Evolutionary conservation across 2,797 vertebrate species (phyloP).

Genomic region (Paratrypauchen microcephalus): DNA sequence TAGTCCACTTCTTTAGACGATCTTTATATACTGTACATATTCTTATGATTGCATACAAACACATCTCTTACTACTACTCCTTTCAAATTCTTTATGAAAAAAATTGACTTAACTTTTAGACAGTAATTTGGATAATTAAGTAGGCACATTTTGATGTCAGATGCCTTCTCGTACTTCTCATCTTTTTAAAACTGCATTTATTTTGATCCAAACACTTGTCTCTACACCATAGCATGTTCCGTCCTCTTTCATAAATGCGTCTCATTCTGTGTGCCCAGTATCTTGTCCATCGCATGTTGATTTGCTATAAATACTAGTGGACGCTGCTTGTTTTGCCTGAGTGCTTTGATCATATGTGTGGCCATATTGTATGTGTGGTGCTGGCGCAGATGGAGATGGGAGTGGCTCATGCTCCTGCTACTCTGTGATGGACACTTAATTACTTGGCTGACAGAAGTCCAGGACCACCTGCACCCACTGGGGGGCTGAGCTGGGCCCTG

Average conservation of each 20-base stretch:
- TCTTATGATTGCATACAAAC: too few relatives aligned
- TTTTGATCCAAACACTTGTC: neutral
- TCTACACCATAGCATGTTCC: neutral
- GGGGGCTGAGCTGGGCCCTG: conserved; percentile 70
- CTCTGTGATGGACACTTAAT: conserved; percentile 78
- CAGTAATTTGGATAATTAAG: too few relatives aligned
- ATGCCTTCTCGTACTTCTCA: neutral
- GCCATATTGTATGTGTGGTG: conserved; percentile 63
- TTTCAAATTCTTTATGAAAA: too few relatives aligned
- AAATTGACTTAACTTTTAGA: too few relatives aligned
- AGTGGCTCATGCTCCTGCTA: conserved; percentile 65
- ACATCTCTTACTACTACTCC: too few relatives aligned
- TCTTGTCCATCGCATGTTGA: neutral
- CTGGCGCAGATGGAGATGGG: conserved; percentile 71
- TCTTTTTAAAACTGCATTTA: neutral
- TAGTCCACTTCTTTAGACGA: too few relatives aligned
- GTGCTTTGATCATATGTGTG: conserved; percentile 36
- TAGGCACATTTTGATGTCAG: neutral
- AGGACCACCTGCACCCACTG: conserved; percentile 74
- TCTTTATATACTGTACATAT: too few relatives aligned
- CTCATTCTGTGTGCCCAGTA: neutral
- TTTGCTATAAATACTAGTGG: neutral
- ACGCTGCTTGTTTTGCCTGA: conserved; percentile 18
- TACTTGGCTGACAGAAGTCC: conserved; percentile 79
- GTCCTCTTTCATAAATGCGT: neutral